Base-by-base conservation (phyloP, 2,888 invertebrate species). In the Archips xylosteana region DNA sequence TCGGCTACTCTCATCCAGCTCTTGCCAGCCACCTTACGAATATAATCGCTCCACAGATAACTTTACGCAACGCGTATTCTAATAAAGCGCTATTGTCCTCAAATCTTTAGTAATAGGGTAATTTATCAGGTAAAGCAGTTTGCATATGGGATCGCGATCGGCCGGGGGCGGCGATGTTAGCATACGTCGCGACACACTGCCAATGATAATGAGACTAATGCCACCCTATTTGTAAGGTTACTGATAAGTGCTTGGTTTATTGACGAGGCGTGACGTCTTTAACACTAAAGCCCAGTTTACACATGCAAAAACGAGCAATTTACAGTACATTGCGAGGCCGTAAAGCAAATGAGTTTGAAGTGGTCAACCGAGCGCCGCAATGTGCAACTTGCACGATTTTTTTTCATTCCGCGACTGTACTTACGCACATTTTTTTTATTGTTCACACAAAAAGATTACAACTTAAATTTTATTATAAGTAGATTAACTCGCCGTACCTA, bases 61-160 rank as follows among this genome's bases (percentile, higher is more conserved):
- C 54, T 64, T 64, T 34, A 39, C 39, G 39, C 39, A 64, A 32
- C 34, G 34, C 34, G n/a, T 47, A 9, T 45, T 64, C n/a, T 15
- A 59, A 45, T 57, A 86, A 90, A 86, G 88, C 88, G 86, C 90
- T 89, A 91, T 91, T 90, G 81, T 88, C 88, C 82, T 81, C 84
- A 87, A 89, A 90, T 92, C 88, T 90, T 88, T 85, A 91, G 86
- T 89, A 92, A 93, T 93, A 82, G 89, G 87, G 86, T 83, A 84
- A 92, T 94, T 92, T 94, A 83, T 94, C 91, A 91, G 77, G 81
- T 77, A 81, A 80, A 85, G 83, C 87, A 86, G 85, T 90, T 89
- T 92, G 92, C 94, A 92, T 93, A 88, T 92, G 88, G 88, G 89
- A 89, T 89, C 88, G 83, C 82, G 83, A 83, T 82, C 78, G 76